Base-by-base conservation (phyloP, 2,113 vertebrate species). In the Pygoscelis antarcticus region DNA sequence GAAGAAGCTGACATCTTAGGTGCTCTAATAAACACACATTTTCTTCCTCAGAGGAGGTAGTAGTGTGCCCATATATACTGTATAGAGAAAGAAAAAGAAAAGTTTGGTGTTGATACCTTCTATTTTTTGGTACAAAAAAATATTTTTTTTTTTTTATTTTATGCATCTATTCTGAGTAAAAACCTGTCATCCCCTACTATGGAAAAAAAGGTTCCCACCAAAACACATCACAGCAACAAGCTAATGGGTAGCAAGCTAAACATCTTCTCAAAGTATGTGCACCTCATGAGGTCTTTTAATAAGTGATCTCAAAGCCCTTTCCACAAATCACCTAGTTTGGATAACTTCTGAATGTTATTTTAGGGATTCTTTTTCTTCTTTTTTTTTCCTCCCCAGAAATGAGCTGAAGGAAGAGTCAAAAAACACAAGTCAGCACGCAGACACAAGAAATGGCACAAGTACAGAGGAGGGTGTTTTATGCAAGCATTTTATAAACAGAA, bases 151-250 rank as follows among this genome's bases (percentile, higher is more conserved):
- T 11, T n/a, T n/a, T 62, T 9, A 40, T 34, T 78, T 90, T 44
- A 22, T 18, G 7, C 4, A 13, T 36, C 25, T 72, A 16, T 8
- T 72, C 26, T 26, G 11, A 74, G 9, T 23, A 61, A 65, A 96
- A 90, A 7, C 0, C 0, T 22, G 21, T 32, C 38, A 77, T 44
- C 5, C 7, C 11, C 21, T 40, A n/a, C 15, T 19, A 58, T 0
- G 3, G 46, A 22, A 55, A 64, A 49, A 78, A 36, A 32, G 20
- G 4, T 21, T 83, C 8, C 25, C 27, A 70, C n/a, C 3, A 2
- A 42, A 62, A 95, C 54, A 6, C 21, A 26, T 46, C 5, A 0
- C 29, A 84, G 13, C 21, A 79, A 30, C 27, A 85, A 74, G 19
- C 9, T 23, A 60, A 51, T 1, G 5, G 36, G 18, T 47, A 72